phyloP scores from a whole-genome alignment of 1,140 invertebrate genomes.

The Drosophila subobscura region DNA sequence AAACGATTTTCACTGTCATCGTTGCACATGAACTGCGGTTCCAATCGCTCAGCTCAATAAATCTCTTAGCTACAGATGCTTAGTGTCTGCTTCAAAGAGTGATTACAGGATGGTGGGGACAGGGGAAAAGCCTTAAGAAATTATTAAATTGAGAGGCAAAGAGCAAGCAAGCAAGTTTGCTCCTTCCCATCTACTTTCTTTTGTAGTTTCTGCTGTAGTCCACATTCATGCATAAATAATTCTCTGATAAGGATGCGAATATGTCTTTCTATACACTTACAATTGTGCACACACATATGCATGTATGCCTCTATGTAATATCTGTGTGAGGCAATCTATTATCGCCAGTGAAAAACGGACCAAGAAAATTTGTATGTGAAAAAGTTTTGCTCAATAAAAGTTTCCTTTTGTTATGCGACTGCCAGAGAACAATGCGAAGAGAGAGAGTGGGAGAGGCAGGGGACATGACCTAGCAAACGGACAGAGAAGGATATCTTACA shows the following conservation, averaged over 20 bases:
- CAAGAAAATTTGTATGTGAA: conserved; percentile 79
- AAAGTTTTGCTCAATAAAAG: conserved; percentile 79
- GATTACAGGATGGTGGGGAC: background rate
- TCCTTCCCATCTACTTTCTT: conserved; percentile 44
- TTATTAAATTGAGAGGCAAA: conserved; percentile 64
- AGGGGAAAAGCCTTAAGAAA: conserved; percentile 62
- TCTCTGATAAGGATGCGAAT: conserved; percentile 72
- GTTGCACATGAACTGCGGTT: conserved; percentile 25
- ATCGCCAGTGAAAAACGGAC: conserved; percentile 58
- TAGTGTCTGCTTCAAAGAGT: conserved; percentile 28
- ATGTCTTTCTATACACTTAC: conserved; percentile 13
- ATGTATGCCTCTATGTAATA: conserved; percentile 11
- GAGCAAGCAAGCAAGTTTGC: conserved; percentile 26
- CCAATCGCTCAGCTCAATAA: conserved; percentile 51
- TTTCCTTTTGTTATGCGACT: conserved; percentile 71
- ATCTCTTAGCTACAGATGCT: conserved; percentile 60
- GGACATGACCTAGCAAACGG: background rate
- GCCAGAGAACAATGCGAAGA: conserved; percentile 65
- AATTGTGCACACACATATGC: conserved; percentile 17
- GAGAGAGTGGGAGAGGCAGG: conserved; percentile 6
- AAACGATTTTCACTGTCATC: background rate
- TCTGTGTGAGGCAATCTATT: conserved; percentile 69
- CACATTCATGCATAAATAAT: conserved; percentile 78
- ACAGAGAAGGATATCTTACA: conserved; percentile 7
- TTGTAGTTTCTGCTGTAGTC: conserved; percentile 36